Base-by-base conservation (phyloP, 1,140 invertebrate genomes). In the Pinna nobilis region DNA sequence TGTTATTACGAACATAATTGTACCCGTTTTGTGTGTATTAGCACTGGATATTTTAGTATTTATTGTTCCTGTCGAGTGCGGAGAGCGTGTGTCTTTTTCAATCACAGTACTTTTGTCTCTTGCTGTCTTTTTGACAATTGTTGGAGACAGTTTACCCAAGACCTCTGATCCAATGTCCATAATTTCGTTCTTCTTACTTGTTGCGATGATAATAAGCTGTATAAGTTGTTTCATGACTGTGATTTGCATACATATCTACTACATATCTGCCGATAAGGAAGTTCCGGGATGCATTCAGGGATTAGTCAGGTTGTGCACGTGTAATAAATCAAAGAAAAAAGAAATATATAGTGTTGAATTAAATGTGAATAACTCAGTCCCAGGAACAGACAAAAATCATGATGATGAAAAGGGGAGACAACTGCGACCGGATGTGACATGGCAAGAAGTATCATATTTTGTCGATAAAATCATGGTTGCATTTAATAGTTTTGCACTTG, bases 141-240 rank as follows among this genome's bases (percentile, higher is more conserved):
- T 71, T 15, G 60, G 60, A 1, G 70, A 71, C 18, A 65, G 65
- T 28, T 47, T 71, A 30, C 70, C 70, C 0, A 65, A 53, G 32
- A 64, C 60, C 0, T 71, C 70, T 1, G 30, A 64, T 28, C 70
- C 60, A 7, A 71, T 53, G 50, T 39, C 68, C 2, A 11, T 61
- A 4, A 30, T 70, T 25, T 61, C 57, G 15, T 72, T 55, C 30
- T 73, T 47, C 32, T 44, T 66, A 50, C 53, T 72, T 1, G 53
- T 25, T n/a, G 70, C 65, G 18, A 15, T 72, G 15, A 13, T 72
- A 5, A 37, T 72, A 4, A 72, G 70, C 39, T 57, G 61, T 37
- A 2, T 65, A 11, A 72, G 65, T 30, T 72, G 70, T n/a, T 44
- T 72, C n/a, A 23, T 72, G 11, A 55, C 63, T n/a, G 66, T 72